These are phyloP conservation scores for Halisarca cf. caerulea DNA, from an alignment of 37 sponge, comb jelly and placozoan species.

Conservation along the genomic window DNA sequence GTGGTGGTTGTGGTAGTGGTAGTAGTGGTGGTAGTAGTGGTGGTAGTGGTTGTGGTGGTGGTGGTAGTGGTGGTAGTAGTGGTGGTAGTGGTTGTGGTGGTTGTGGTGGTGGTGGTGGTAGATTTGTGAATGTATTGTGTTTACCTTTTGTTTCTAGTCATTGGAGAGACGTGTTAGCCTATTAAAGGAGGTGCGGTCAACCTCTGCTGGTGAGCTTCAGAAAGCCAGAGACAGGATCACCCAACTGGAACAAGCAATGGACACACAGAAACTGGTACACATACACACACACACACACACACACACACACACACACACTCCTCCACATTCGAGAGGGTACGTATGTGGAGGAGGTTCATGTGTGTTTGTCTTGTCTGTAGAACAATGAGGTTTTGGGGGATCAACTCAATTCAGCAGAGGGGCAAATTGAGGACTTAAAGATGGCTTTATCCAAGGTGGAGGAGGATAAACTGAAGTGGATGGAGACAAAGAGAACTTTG, in stretches of 20 bases:
- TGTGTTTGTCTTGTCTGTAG: background rate
- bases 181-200: background rate
- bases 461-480: background rate
- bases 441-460: background rate
- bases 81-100: too few relatives aligned
- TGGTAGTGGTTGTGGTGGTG: too few relatives aligned
- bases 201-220: background rate
- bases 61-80: too few relatives aligned
- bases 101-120: too few relatives aligned
- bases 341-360: background rate
- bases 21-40: too few relatives aligned
- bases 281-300: background rate
- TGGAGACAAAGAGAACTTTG: constrained; percentile 28
- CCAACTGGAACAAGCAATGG: background rate
- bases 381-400: background rate
- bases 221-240: background rate
- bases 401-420: background rate
- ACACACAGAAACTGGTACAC: background rate
- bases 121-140: background rate
- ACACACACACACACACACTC: background rate
- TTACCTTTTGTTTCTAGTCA: background rate
- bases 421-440: constrained; percentile 7
- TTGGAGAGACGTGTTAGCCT: background rate
- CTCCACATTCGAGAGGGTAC: too few relatives aligned
- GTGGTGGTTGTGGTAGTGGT: too few relatives aligned